These are phyloP conservation scores for Leptinotarsa lineolata DNA, from an alignment of 1,140 invertebrate species.

Conservation along the genomic window DNA sequence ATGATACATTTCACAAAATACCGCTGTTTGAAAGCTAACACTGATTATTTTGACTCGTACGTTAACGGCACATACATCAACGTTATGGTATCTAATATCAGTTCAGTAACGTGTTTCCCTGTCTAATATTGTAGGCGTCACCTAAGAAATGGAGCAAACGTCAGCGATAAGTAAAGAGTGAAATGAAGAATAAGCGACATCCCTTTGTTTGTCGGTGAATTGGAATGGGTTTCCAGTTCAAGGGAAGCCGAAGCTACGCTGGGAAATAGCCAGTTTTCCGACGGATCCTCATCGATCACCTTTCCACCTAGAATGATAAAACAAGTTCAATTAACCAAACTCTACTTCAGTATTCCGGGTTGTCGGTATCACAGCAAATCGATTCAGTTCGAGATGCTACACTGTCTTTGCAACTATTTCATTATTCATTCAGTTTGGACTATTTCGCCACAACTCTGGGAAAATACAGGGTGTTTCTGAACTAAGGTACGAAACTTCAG, in stretches of 20 bases:
- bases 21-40: neutral
- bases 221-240: slow-evolving; percentile 43
- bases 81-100: neutral
- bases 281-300: slow-evolving; percentile 40
- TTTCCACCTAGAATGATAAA: slow-evolving; percentile 22
- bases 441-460: no score
- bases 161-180: slow-evolving; percentile 28
- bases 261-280: slow-evolving; percentile 47
- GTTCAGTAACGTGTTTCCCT: neutral
- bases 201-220: slow-evolving; percentile 19
- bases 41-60: neutral
- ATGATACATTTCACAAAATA: neutral
- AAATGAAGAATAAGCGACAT: slow-evolving; percentile 30
- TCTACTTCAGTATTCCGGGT: no score
- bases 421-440: no score
- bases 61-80: neutral
- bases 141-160: slow-evolving; percentile 37
- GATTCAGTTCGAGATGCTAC: no score
- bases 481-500: no score
- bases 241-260: slow-evolving; percentile 47
- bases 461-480: no score
- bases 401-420: no score
- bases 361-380: no score
- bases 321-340: slow-evolving; percentile 4
- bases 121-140: slow-evolving; percentile 34